Percentiles rank a stretch among this genome's conserved stretches.
Evolutionary conservation across 1,140 invertebrate genomes (phyloP).

Genomic region (Drosophila pseudoobscura): DNA sequence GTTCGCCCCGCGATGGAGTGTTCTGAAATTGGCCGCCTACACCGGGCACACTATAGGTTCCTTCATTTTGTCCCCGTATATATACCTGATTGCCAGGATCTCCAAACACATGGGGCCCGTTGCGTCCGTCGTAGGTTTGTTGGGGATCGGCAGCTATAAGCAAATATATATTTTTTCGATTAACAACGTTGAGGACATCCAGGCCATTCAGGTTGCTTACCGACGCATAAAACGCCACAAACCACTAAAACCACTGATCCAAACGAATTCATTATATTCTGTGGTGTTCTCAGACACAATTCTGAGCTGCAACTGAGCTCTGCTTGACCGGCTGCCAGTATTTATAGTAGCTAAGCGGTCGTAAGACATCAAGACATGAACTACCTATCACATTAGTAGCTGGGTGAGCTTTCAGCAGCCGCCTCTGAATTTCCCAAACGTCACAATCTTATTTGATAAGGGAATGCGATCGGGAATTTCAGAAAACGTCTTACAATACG

Average conservation of each 20-base stretch:
- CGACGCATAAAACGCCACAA: constrained; percentile 21
- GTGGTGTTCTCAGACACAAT: neutral
- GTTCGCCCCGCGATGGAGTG: constrained; percentile 15
- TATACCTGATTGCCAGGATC: constrained; percentile 47
- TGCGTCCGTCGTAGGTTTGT: constrained; percentile 42
- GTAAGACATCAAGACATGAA: constrained; percentile 3
- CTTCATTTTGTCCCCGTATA: constrained; percentile 52
- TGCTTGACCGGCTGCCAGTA: constrained; percentile 33
- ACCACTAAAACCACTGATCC: constrained; percentile 26
- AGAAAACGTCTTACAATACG: constrained; percentile 5
- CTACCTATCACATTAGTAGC: constrained; percentile 28
- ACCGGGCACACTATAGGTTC: constrained; percentile 38
- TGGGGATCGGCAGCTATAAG: constrained; percentile 27
- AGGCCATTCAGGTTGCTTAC: constrained; percentile 17
- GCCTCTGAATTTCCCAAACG: constrained; percentile 27
- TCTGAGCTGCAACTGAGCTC: constrained; percentile 28
- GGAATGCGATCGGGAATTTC: constrained; percentile 32
- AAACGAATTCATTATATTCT: constrained; percentile 20
- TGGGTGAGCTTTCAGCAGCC: neutral
- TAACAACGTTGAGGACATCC: neutral
- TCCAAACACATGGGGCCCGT: constrained; percentile 47
- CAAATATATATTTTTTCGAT: constrained; percentile 1
- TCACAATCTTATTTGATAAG: constrained; percentile 18
- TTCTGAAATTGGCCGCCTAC: constrained; percentile 47
- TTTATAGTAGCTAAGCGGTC: constrained; percentile 41